These are phyloP conservation scores for Podocnemis expansa DNA, from an alignment of 2,113 vertebrate species.

Conservation along the genomic window DNA sequence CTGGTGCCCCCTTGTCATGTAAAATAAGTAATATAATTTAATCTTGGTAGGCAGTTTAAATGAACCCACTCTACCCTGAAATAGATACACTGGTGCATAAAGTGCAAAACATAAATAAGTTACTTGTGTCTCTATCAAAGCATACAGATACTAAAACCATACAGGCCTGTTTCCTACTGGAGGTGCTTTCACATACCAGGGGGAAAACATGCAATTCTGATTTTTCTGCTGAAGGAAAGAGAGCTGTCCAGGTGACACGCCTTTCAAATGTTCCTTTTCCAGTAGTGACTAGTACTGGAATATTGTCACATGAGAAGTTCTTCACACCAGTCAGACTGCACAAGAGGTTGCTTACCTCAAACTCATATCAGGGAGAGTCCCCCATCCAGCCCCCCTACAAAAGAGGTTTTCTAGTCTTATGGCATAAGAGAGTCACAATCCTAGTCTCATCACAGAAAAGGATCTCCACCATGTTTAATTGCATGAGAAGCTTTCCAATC, in stretches of 20 bases:
- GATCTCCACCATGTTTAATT: background rate
- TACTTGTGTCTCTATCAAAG: background rate
- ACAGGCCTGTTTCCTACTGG: background rate
- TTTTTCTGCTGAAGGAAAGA: background rate
- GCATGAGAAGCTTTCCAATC: background rate
- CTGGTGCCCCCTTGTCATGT: slow-evolving; percentile 40
- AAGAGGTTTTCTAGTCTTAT: background rate
- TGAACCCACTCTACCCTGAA: slow-evolving; percentile 63
- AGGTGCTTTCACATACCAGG: accelerated
- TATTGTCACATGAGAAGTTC: background rate
- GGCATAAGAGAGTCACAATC: background rate
- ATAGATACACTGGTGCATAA: slow-evolving; percentile 49
- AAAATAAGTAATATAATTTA: slow-evolving; percentile 67
- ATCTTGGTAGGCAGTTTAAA: slow-evolving; percentile 63
- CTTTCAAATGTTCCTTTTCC: background rate
- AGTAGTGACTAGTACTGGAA: background rate
- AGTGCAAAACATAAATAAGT: slow-evolving; percentile 24
- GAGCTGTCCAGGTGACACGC: background rate
- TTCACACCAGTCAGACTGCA: background rate
- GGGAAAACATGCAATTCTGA: background rate
- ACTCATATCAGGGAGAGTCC: background rate
- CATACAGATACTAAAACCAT: accelerated
- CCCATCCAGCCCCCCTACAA: background rate
- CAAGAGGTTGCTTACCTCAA: accelerated
- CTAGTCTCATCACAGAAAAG: background rate